Base-by-base conservation (phyloP, 2,797 vertebrate genomes). In the Hypotaenidia philippensis region DNA sequence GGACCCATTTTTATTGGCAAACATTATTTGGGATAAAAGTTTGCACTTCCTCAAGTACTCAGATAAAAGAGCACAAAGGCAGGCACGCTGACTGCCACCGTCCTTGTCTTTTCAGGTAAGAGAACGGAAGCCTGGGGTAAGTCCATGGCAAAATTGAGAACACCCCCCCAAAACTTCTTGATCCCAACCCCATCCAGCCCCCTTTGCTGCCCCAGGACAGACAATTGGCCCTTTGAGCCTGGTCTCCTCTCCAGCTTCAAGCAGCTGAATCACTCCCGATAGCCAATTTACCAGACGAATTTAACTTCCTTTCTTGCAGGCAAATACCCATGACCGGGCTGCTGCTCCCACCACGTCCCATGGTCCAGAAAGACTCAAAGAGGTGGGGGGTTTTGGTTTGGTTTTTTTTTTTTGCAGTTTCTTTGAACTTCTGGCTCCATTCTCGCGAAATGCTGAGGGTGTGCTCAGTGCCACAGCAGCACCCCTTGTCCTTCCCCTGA, bases 1-100 rank as follows among this genome's bases (percentile, higher is more conserved):
- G 77, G 60, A 95, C 59, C 45, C 60, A 32, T 87, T 95, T 94
- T 96, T 94, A 94, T 66, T 79, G 61, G 80, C 18, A 89, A 81
- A 81, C 16, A 13, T 53, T 87, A 88, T 81, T 87, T 87, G 59
- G 90, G 88, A 89, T 84, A 59, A 60, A 83, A 94, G 57, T 83
- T 90, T 94, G 77, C 61, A 40, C 47, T 93, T 96, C 87, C 91
- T 94, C 34, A 45, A 95, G 52, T 27, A 26, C 85, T 90, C 29
- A 22, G 72, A 88, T 92, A 75, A 81, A 91, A 69, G 52, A 50
- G 50, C 50, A 63, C 0, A 0, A 56, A 77, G 64, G 44, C 34
- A 83, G 77, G 69, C 74, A 74, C 1, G 2, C 45, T 23, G 65
- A 22, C 11, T 29, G 60, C 68, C 29, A 25, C 40, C 19, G 8